Evolutionary conservation across 1,140 invertebrate species (phyloP).

Genomic region (Lucilia cuprina): DNA sequence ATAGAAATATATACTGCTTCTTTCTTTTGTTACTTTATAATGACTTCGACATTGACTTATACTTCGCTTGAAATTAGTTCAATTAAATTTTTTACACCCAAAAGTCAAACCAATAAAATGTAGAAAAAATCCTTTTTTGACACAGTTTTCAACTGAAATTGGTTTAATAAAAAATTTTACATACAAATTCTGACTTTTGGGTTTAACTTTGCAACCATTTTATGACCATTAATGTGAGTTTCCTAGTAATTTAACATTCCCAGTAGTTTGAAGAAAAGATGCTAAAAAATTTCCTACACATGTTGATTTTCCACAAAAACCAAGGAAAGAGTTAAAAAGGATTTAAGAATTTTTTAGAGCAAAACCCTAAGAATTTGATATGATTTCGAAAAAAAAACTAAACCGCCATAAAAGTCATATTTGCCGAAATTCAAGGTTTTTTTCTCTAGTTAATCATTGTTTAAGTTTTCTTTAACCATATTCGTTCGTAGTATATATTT

Average conservation of each 20-base stretch:
- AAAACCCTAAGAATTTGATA: not conserved
- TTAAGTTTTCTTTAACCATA: not conserved
- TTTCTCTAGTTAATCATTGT: not conserved
- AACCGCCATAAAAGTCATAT: not conserved
- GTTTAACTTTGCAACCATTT: not conserved
- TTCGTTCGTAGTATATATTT: not conserved
- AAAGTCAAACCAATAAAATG: slow-evolving; percentile 18
- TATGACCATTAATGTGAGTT: not conserved
- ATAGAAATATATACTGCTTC: not conserved
- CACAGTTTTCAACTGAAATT: not conserved
- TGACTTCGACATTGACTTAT: not conserved
- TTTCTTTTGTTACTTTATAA: not conserved
- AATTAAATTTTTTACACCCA: not conserved
- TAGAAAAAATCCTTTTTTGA: not conserved
- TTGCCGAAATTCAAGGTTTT: not conserved
- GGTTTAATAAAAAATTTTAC: slow-evolving; percentile 7
- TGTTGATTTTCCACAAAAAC: not conserved
- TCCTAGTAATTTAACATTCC: not conserved
- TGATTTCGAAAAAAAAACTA: not conserved
- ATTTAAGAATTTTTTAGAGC: not conserved
- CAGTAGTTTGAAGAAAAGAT: not conserved
- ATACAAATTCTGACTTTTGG: not conserved
- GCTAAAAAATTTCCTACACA: not conserved
- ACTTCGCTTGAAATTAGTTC: not conserved
- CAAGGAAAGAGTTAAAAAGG: not conserved